Conservation (phyloP, 2,888 invertebrate genomes). For the Ennomos quercinarius region DNA sequence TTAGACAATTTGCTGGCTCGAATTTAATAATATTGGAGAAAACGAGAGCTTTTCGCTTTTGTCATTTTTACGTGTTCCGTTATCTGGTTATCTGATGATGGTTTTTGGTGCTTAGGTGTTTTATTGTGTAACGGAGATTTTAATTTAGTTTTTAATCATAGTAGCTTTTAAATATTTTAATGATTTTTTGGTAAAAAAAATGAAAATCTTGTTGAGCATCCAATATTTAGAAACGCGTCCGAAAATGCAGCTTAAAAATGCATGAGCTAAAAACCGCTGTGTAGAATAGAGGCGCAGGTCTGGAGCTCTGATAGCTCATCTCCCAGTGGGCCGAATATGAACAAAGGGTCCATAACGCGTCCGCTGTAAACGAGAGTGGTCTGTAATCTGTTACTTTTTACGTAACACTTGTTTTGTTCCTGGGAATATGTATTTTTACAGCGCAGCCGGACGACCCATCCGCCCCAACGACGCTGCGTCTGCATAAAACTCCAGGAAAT, state of each 20-base stretch:
- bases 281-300: slow-evolving; percentile 17
- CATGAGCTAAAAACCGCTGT: slow-evolving; percentile 25
- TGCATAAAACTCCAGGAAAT: slow-evolving; percentile 70
- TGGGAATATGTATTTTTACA: slow-evolving; percentile 67
- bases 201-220: neutral
- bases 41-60: slow-evolving; percentile 16
- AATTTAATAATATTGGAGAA: slow-evolving; percentile 36
- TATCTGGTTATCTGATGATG: slow-evolving; percentile 26
- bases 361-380: slow-evolving; percentile 67
- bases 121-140: neutral
- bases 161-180: neutral
- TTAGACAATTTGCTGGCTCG: slow-evolving; percentile 39
- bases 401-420: slow-evolving; percentile 64
- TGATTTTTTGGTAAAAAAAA: neutral
- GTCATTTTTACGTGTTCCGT: slow-evolving; percentile 23
- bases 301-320: slow-evolving; percentile 40
- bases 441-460: slow-evolving; percentile 63
- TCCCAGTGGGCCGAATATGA: slow-evolving; percentile 49
- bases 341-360: slow-evolving; percentile 51
- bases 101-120: slow-evolving; percentile 3
- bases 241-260: slow-evolving; percentile 28
- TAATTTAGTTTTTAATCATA: neutral
- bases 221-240: neutral
- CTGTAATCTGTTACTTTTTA: slow-evolving; percentile 71
- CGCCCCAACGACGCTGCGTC: slow-evolving; percentile 67